Base-by-base conservation (phyloP, 2,888 invertebrate species). In the Drosophila monieri region DNA sequence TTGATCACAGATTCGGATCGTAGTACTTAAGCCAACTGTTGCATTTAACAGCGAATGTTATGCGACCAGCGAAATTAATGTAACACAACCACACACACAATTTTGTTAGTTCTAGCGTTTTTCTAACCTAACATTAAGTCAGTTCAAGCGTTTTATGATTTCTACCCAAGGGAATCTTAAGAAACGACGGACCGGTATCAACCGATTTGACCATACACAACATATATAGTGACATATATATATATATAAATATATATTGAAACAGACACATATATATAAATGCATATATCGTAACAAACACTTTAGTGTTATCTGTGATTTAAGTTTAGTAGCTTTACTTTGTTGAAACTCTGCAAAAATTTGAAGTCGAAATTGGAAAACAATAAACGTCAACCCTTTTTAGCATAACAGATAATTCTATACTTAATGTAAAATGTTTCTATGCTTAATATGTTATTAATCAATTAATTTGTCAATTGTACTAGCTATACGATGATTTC, bases 301-400 rank as follows among this genome's bases (percentile, higher is more conserved):
- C 84, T 57, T 86, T 89, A 90, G 88, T 88, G 88, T 89, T 89
- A 90, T 91, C 90, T 91, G 90, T 90, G 90, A 90, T 90, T 90
- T 90, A 90, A 90, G 90, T 90, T 85, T 91, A 90, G 88, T 88
- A 90, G 88, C 84, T 85, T 87, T 87, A 88, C 80, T 80, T 85
- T 85, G 89, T 89, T 86, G 76, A 84, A 81, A 86, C 74, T 75
- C 66, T 69, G 66, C 61, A 66, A 53, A 51, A 41, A 41, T 58
- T 64, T 60, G 47, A 66, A 48, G 62, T 61, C 47, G 49, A 61
- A 72, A 72, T 67, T 53, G 53, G 37, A 58, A 78, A 41, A 61
- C 25, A 64, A 69, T 43, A 14, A 61, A 57, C 43, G 69, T 81
- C 47, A 72, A 66, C 44, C 59, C 71, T 65, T 78, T 70, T 73